Evolutionary conservation across 1,140 invertebrate species (phyloP).

Genomic region (Leptoteleia sp.): DNA sequence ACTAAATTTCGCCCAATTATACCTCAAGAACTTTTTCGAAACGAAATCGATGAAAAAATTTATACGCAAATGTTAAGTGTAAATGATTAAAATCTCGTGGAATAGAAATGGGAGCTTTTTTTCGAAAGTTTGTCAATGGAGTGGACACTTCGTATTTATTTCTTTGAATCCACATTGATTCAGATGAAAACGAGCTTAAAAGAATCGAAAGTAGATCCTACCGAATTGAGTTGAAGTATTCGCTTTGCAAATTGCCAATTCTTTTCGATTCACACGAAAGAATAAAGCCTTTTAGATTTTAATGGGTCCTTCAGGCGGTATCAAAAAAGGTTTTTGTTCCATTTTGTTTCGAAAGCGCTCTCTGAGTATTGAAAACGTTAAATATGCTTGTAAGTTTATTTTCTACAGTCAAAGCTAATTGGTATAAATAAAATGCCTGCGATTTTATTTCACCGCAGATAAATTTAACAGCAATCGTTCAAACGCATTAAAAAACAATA

Average conservation of each 20-base stretch:
- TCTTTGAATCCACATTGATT: constrained; percentile 15
- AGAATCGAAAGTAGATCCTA: constrained; percentile 9
- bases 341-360: constrained; percentile 20
- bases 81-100: not conserved
- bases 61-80: too few species aligned
- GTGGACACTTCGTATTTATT: constrained; percentile 9
- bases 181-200: constrained; percentile 9
- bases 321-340: constrained; percentile 12
- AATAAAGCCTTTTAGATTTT: constrained; percentile 24
- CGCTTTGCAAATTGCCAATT: constrained; percentile 21
- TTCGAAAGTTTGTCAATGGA: not conserved
- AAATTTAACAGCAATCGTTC: not conserved
- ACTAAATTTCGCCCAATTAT: too few species aligned
- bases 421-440: not conserved
- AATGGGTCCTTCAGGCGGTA: constrained; percentile 16
- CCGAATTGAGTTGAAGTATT: constrained; percentile 18
- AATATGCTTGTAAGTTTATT: constrained; percentile 13
- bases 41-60: too few species aligned
- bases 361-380: constrained; percentile 2
- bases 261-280: constrained; percentile 25
- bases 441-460: not conserved
- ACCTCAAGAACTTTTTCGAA: too few species aligned
- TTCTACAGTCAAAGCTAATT: constrained; percentile 18
- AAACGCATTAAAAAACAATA: not conserved
- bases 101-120: not conserved